Evolutionary conservation across 2,888 invertebrate species (phyloP), one percentile per base, ranked within the genome.

Genomic region (Villa cingulata): DNA sequence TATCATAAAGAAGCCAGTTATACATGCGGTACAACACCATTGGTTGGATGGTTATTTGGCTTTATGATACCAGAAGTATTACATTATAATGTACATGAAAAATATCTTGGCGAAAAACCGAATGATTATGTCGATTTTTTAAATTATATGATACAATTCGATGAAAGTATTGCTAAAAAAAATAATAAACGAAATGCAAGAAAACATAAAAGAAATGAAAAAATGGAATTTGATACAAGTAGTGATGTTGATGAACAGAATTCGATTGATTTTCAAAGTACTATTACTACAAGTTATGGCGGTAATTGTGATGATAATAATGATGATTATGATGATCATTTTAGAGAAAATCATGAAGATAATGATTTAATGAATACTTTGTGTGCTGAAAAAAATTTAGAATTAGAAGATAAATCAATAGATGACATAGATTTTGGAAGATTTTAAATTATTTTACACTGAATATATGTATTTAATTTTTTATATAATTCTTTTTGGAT

Each of bases 31-130:
- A 68, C 75, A 43, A 89, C 91, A 0, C 94, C 96, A 0, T 69
- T 97, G 10, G 90, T 95, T 2, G 83, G 85, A 2, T 97, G 96
- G 96, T 71, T 97, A 2, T 90, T 83, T 62, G 78, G 86, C 0
- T 91, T 76, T 62, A 94, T 95, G 94, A 62, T 94, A 10, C 77
- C 81, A 1, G 90, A 92, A 69, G 72, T 88, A 6, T 50, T 66
- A 2, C 53, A 54, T 1, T 42, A 59, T 16, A 16, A n/a, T 9
- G 69, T 81, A 1, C 65, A 73, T 51, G 44, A 57, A 15, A 55
- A 51, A 4, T 77, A 76, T 56, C 54, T 50, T 37, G n/a, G 65
- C 43, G 34, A 54, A 39, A 71, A 63, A 51, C 80, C 81, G 0
- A 41, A 50, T 1, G 64, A 70, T 55, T 81, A 81, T 56, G 59